Base-by-base conservation (phyloP, 2,888 invertebrate genomes). In the Oasisia sp. region DNA sequence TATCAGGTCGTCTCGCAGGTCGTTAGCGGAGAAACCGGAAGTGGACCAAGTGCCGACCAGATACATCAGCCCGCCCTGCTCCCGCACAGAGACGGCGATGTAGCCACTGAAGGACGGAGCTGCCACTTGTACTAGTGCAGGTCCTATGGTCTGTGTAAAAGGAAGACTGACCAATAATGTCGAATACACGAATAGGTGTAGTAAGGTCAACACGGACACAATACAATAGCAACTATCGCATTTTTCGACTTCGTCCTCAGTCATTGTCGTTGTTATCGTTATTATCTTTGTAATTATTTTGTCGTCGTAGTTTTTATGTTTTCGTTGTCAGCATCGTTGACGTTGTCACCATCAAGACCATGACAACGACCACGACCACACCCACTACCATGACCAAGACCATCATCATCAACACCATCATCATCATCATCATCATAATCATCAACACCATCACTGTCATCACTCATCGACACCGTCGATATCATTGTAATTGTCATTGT, bases 141-240 rank as follows among this genome's bases (percentile, higher is more conserved):
- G 94, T 93, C 92, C 92, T 32, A 93, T 91, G n/a, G 92, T 91
- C 38, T 92, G 74, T 7, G 74, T 74, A 74, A 27, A 9, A n/a
- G 4, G 74, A 74, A 19, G 27, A 19, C 14, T 74, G 19, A 7
- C 27, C 74, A 74, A 27, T 74, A 7, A 4, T 27, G 74, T 19
- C 3, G n/a, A 5, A 74, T 74, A 74, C 74, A n/a, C 7, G 19
- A n/a, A n/a, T 74, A 27, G 7, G 74, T 74, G 27, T 74, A 27
- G 27, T 50, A 50, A 50, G 9, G 50, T 50, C 50, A 50, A 50
- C 3, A 9, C 50, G 8, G 50, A 0, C 14, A 12, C 14, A 14
- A 9, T 50, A 11, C 12, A 50, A 50, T 50, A 50, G 5, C 14
- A 14, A 14, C 50, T 50, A 50, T 50, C 38, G 38, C 4, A 38